A percentile compares a stretch with the other conserved stretches of the same genome.
Evolutionary conservation across 64 coral and sea anemone species (phyloP).

Genomic region (Dendronephthya gigantea): DNA sequence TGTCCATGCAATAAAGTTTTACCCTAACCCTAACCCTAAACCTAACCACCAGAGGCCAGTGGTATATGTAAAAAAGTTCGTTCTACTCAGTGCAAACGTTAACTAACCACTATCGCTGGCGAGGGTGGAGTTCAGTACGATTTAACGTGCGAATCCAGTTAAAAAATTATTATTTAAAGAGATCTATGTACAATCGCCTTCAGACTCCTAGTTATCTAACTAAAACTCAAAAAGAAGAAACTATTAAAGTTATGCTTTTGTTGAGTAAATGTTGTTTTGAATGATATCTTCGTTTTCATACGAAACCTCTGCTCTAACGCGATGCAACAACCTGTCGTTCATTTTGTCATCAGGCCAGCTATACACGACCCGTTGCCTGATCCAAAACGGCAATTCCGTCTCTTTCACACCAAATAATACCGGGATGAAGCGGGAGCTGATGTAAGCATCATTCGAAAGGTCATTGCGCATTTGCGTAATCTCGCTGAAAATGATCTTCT

Average conservation of each 20-base stretch:
- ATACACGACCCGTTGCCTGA: not conserved
- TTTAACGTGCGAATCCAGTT: no score
- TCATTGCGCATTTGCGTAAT: not conserved
- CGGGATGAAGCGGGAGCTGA: not conserved
- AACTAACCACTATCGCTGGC: no score
- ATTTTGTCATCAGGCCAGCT: not conserved
- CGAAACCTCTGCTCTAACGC: not conserved
- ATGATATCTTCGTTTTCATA: not conserved
- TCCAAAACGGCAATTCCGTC: constrained; percentile 9
- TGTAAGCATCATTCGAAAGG: not conserved
- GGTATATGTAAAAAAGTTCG: no score
- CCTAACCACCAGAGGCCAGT: no score
- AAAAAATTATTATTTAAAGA: no score
- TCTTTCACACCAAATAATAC: constrained; percentile 1
- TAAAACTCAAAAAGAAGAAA: not conserved
- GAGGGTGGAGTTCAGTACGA: no score
- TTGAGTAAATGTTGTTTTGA: not conserved
- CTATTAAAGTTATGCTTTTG: not conserved
- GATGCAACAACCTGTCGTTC: not conserved
- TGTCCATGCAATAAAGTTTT: no score
- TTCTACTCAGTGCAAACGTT: no score
- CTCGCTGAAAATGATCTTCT: not conserved
- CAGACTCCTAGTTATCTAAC: no score
- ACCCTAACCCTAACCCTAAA: no score
- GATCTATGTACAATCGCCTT: no score